Evolutionary conservation across 2,113 vertebrate species (phyloP), one percentile per base, ranked within the genome.

Genomic region (Siphamia tubifer): DNA sequence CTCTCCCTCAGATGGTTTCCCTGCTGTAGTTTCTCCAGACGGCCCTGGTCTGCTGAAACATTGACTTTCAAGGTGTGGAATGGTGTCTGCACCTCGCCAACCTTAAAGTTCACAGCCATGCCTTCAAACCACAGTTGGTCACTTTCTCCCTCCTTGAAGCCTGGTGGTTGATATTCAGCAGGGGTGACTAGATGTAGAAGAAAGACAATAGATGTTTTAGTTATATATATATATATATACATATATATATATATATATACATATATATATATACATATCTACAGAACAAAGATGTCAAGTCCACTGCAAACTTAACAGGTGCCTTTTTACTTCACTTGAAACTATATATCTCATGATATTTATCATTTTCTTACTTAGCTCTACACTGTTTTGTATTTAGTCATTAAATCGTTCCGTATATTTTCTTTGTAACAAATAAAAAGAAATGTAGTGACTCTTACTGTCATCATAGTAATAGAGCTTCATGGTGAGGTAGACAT

Each of bases 381-480:
- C n/a, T n/a, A n/a, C n/a, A n/a, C n/a, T n/a, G n/a, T n/a, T n/a
- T n/a, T n/a, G n/a, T n/a, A n/a, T n/a, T n/a, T n/a, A n/a, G n/a
- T n/a, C n/a, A n/a, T n/a, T n/a, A n/a, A n/a, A n/a, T n/a, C n/a
- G n/a, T n/a, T n/a, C n/a, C n/a, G n/a, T n/a, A n/a, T n/a, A n/a
- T n/a, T n/a, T n/a, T n/a, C n/a, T n/a, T n/a, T n/a, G n/a, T n/a
- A n/a, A n/a, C n/a, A n/a, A n/a, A n/a, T n/a, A n/a, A n/a, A n/a
- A n/a, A n/a, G 36, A 25, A 8, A 25, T 1, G 19, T 16, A 8
- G 4, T 5, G 6, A 0, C 0, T 52, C 81, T 78, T 90, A 98
- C 96, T 90, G 87, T 96, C 94, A 15, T 99, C 96, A 0, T 97
- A 98, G 70, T 99, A 99, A 27, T 96, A 97, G 4, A 99, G 94